These are phyloP conservation scores for Protobothrops mucrosquamatus DNA, from an alignment of 2,113 vertebrate species.

Conservation along the genomic window DNA sequence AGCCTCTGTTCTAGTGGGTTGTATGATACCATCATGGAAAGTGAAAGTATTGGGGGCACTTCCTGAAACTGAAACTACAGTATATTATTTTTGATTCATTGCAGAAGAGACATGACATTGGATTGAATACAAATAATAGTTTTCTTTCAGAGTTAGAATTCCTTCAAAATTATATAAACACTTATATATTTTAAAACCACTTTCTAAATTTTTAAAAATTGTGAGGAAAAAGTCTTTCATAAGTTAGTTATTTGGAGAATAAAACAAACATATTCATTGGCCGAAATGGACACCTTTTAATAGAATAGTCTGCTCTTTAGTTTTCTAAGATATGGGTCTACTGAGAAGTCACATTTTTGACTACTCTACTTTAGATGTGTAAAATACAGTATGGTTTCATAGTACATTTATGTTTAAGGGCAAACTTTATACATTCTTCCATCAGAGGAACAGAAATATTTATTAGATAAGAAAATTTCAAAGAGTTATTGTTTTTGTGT, in stretches of 20 bases:
- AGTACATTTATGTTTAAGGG: not conserved
- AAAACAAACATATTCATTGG: not conserved
- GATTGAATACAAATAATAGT: not conserved
- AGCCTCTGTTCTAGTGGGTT: not conserved
- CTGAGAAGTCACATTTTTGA: not conserved
- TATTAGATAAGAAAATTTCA: not conserved
- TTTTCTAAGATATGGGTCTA: not conserved
- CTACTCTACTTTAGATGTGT: not conserved
- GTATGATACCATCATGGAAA: not conserved
- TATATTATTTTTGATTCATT: not conserved
- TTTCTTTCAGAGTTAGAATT: not conserved
- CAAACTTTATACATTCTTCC: not conserved
- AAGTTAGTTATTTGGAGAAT: not conserved
- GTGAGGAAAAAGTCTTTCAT: not conserved
- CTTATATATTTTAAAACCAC: not conserved
- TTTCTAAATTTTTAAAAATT: not conserved
- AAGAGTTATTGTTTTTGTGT: not conserved
- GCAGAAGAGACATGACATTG: not conserved
- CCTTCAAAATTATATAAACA: not conserved
- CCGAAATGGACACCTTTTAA: not conserved
- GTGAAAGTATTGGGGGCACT: not conserved
- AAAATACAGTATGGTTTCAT: not conserved
- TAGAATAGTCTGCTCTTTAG: not conserved
- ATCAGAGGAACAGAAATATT: not conserved
- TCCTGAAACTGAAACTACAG: not conserved